Conservation (phyloP, 1,140 invertebrate genomes). For the Drosophila guanche region DNA sequence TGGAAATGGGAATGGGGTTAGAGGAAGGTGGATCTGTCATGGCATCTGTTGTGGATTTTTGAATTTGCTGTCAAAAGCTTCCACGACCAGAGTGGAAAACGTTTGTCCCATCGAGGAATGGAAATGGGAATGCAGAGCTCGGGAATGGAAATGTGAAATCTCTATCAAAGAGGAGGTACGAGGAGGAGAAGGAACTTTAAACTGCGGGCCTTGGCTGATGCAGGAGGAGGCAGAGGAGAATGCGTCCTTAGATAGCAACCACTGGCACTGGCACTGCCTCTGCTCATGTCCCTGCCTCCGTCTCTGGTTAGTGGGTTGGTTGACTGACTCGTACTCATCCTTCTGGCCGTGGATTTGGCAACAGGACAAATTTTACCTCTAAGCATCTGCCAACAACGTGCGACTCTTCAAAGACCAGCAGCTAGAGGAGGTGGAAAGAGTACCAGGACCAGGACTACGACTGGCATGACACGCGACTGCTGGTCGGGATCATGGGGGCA, state of each 20-base stretch:
- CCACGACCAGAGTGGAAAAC: conserved; percentile 22
- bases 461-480: conserved; percentile 29
- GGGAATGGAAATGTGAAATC: conserved; percentile 13
- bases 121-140: neutral
- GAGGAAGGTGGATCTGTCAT: conserved; percentile 3
- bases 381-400: conserved; percentile 70
- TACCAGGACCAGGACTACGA: conserved; percentile 12
- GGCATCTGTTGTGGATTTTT: conserved; percentile 56
- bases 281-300: neutral
- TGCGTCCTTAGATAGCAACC: conserved; percentile 48
- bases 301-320: conserved; percentile 21
- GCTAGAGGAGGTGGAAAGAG: conserved; percentile 7
- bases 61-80: conserved; percentile 51
- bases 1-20: neutral
- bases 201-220: conserved; percentile 40
- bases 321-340: conserved; percentile 13
- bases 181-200: conserved; percentile 34
- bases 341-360: conserved; percentile 15
- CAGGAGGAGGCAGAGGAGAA: neutral
- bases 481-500: conserved; percentile 74
- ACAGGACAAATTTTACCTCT: conserved; percentile 67
- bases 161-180: conserved; percentile 8
- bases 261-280: conserved; percentile 23
- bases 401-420: conserved; percentile 49
- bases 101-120: conserved; percentile 40